Percentiles rank a stretch among this genome's conserved stretches.
Evolutionary conservation across 30 jellyfish, hydroid and myxozoan genomes (phyloP).

Genomic region (Chironex yamaguchii): DNA sequence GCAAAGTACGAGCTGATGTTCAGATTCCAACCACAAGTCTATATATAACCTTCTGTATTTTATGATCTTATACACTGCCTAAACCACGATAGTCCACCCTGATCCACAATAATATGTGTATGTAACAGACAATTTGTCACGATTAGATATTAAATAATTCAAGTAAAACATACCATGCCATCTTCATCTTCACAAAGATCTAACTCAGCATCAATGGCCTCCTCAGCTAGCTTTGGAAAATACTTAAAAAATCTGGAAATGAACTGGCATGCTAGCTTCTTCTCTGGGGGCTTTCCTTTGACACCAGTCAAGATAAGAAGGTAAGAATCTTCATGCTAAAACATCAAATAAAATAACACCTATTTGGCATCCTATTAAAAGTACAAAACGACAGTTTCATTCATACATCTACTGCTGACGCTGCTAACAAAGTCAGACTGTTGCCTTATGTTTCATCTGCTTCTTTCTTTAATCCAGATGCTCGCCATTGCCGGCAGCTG

Average conservation of each 20-base stretch:
- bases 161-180: slow-evolving; percentile 65
- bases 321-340: slow-evolving; percentile 81
- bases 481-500: no score
- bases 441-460: not conserved
- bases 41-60: no score
- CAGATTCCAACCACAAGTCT: no score
- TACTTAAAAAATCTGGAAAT: slow-evolving; percentile 92
- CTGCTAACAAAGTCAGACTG: not conserved
- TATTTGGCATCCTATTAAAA: no score
- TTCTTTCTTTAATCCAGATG: not conserved
- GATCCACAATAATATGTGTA: not conserved
- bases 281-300: slow-evolving; percentile 88
- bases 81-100: no score
- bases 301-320: slow-evolving; percentile 80
- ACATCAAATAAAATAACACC: no score
- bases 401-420: not conserved
- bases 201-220: slow-evolving; percentile 96
- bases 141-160: not conserved
- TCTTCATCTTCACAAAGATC: slow-evolving; percentile 98
- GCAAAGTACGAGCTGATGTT: no score
- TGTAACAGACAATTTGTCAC: not conserved
- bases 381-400: no score
- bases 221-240: slow-evolving; percentile 88
- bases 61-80: no score
- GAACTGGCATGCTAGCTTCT: slow-evolving; percentile 98